Evolutionary conservation across 2,797 vertebrate species (phyloP).

Genomic region (Poecilia picta): DNA sequence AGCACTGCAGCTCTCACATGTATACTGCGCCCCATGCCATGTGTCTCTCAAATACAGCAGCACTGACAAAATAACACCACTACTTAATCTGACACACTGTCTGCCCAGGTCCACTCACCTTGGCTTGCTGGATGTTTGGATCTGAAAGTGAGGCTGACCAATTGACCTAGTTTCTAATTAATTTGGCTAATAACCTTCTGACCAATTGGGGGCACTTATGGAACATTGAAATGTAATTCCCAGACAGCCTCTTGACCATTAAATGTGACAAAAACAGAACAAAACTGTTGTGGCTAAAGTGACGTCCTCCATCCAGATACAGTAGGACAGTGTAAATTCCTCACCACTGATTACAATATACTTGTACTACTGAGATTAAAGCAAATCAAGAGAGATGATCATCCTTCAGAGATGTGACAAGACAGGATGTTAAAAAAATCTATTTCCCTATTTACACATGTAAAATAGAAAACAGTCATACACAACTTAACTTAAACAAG

Average conservation of each 20-base stretch:
- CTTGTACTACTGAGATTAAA: background rate
- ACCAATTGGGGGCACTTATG: background rate
- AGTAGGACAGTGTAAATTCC: background rate
- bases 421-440: background rate
- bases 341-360: background rate
- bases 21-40: background rate
- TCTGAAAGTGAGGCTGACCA: background rate
- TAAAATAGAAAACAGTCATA: background rate
- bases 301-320: background rate
- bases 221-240: background rate
- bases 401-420: background rate
- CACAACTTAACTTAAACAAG: background rate
- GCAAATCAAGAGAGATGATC: background rate
- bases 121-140: background rate
- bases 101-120: background rate
- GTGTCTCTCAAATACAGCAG: background rate
- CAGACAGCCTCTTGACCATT: background rate
- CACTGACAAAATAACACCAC: background rate
- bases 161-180: background rate
- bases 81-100: background rate
- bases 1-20: background rate
- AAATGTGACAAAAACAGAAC: background rate
- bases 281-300: background rate
- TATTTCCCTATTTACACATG: background rate
- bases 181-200: background rate